Base-by-base conservation (phyloP, 1,140 invertebrate species). In the Drosophila novamexicana region DNA sequence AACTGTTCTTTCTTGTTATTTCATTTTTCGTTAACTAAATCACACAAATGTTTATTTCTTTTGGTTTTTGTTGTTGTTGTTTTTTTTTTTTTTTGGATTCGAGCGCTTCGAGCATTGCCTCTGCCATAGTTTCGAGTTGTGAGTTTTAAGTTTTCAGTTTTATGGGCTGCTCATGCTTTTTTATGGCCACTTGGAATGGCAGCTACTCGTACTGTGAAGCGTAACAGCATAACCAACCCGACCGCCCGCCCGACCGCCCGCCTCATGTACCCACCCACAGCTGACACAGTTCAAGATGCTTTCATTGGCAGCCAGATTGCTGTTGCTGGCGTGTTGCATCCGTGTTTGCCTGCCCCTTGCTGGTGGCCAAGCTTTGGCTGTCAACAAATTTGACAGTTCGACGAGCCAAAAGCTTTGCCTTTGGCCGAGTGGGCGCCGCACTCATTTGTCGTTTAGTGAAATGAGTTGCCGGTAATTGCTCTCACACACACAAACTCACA, bases 381-480 rank as follows among this genome's bases (percentile, higher is more conserved):
- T 86, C 81, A 86, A 69, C 82, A 77, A 81, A 86, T 85, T 86
- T 84, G 82, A 86, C 81, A 84, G 82, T 67, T 71, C 66, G 71
- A 75, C 68, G 65, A 62, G 49, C 42, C 42, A 49, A 70, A 49
- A 56, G 40, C 61, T 37, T 58, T 58, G 18, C 7, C 54, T 44
- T 16, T 47, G 50, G 49, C 42, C 18, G 57, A 64, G 78, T 70
- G 77, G 81, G 77, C 80, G 66, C 61, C 66, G 40, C 68, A 77
- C 52, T 73, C 74, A 84, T 84, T 85, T 84, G 81, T 84, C 81
- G 77, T 81, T 84, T 85, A 84, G 78, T 81, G 81, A 85, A 84
- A 74, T 77, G 74, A 84, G 81, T 81, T 81, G 81, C 64, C 44
- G 57, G 65, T 85, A 81, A 84, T 83, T 83, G 80, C 77, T 75